A percentile compares a stretch with the other conserved stretches of the same genome.
Conservation (phyloP, 2,888 invertebrate species). For the Orthonevra nobilis region DNA sequence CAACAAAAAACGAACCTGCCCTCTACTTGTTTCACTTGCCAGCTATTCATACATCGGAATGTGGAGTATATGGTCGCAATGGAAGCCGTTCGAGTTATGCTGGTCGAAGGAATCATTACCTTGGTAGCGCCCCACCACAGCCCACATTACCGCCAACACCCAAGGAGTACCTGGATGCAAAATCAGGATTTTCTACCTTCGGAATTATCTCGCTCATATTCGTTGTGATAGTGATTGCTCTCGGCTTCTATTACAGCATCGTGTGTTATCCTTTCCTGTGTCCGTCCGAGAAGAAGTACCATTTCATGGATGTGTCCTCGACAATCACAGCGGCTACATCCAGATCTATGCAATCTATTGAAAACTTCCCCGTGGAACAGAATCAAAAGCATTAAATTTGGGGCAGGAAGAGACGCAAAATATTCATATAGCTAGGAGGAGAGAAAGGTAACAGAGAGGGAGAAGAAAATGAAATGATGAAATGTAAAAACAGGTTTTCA, state of each 20-base stretch:
- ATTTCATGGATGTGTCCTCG: conserved; percentile 79
- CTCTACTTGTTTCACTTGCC: conserved; percentile 7
- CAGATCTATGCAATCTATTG: conserved; percentile 79
- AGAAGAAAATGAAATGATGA: conserved; percentile 3
- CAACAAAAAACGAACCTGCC: too few relatives aligned
- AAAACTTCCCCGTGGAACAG: conserved; percentile 78
- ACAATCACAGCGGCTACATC: conserved; percentile 79
- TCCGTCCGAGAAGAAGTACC: conserved; percentile 78
- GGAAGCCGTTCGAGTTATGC: conserved; percentile 57
- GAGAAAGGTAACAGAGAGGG: conserved; percentile 16
- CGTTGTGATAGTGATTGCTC: conserved; percentile 75
- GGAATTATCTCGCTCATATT: conserved; percentile 82
- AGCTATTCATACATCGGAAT: conserved; percentile 70
- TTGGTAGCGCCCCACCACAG: conserved; percentile 62
- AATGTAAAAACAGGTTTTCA: conserved; percentile 56
- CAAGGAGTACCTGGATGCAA: conserved; percentile 77
- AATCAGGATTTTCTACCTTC: conserved; percentile 83
- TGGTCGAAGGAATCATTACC: conserved; percentile 70
- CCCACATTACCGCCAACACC: conserved; percentile 74
- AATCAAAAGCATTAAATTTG: conserved; percentile 76
- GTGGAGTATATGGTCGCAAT: conserved; percentile 65
- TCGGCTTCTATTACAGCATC: conserved; percentile 84
- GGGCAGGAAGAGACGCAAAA: too few relatives aligned
- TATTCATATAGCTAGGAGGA: conserved; percentile 6
- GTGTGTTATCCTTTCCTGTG: conserved; percentile 86